Base-by-base conservation (phyloP, 2,113 vertebrate genomes). In the Mesocricetus auratus region DNA sequence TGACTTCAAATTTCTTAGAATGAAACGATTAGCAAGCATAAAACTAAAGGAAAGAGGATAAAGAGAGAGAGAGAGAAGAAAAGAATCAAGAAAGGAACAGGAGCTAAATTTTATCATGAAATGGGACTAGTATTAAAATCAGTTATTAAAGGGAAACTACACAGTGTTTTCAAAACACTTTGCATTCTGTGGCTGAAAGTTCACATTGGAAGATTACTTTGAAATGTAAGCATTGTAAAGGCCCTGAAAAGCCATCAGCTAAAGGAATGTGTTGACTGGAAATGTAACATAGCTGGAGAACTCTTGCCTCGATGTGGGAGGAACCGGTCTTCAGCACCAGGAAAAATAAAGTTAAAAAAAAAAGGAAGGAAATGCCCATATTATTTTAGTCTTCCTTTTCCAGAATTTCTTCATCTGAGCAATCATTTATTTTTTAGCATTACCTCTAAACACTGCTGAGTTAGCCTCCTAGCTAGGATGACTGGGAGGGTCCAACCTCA, bases 61-160 rank as follows among this genome's bases (percentile, higher is more conserved):
- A 53, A 5, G 3, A 66, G 21, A 11, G 8, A 66, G 10, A 24
- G n/a, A n/a, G n/a, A n/a, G n/a, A 9, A 16, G 8, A 33, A 90
- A 19, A 7, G 6, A 75, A 77, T 2, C 36, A 91, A 62, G 0
- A 45, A 74, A 92, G 2, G 69, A 6, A 73, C 21, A 73, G 77
- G 19, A 26, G 19, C n/a, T 68, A 71, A 73, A 73, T 11, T 2
- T 79, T 53, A 53, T 21, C 58, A 29, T 60, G 64, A 64, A 90
- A 79, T 3, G 21, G 47, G 66, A 11, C 42, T 36, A 91, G 7
- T 47, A 81, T 26, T 93, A 89, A 86, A 81, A 91, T 42, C 45
- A 82, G 3, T 24, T 91, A 73, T 73, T 89, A 33, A 87, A 79
- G 90, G 81, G 5, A 87, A 95, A 58, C 19, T 88, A 95, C 91